These are phyloP conservation scores for Ailurus styani DNA, from an alignment of 2,113 vertebrate species.

Conservation along the genomic window DNA sequence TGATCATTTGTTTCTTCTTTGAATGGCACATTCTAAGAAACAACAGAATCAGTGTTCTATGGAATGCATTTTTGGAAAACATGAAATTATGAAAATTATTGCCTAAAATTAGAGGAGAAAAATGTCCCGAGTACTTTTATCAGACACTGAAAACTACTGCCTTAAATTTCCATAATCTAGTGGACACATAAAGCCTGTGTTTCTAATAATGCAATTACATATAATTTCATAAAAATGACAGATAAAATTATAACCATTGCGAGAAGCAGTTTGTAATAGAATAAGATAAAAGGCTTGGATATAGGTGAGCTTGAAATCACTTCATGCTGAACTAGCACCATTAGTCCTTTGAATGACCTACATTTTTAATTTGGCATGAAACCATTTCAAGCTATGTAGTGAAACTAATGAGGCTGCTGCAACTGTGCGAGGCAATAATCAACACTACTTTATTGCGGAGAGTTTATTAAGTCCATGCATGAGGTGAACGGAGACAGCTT, in stretches of 20 bases:
- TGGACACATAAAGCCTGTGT: conserved; percentile 18
- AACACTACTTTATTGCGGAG: conserved; percentile 70
- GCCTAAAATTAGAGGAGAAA: not conserved
- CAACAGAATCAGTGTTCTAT: not conserved
- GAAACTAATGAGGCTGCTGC: conserved; percentile 80
- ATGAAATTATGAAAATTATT: not conserved
- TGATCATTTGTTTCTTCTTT: not conserved
- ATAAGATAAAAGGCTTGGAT: conserved; percentile 50
- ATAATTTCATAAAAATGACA: conserved; percentile 53
- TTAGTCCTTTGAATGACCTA: conserved; percentile 81
- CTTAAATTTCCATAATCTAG: conserved; percentile 10
- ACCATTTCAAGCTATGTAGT: conserved; percentile 71
- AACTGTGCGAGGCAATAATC: conserved; percentile 77
- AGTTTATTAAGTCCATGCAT: conserved; percentile 66
- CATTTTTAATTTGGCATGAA: conserved; percentile 82
- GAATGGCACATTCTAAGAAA: not conserved
- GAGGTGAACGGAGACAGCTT: conserved; percentile 63
- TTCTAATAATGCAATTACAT: conserved; percentile 53
- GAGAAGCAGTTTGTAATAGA: conserved; percentile 44
- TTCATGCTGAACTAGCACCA: conserved; percentile 67
- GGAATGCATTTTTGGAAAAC: not conserved
- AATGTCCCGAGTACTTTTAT: not conserved
- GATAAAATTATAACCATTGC: conserved; percentile 63
- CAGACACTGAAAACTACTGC: not conserved
- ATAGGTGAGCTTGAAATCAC: conserved; percentile 70